These are phyloP conservation scores for Cynodonichthys magdalenae DNA, from an alignment of 2,797 vertebrate species.

Conservation along the genomic window DNA sequence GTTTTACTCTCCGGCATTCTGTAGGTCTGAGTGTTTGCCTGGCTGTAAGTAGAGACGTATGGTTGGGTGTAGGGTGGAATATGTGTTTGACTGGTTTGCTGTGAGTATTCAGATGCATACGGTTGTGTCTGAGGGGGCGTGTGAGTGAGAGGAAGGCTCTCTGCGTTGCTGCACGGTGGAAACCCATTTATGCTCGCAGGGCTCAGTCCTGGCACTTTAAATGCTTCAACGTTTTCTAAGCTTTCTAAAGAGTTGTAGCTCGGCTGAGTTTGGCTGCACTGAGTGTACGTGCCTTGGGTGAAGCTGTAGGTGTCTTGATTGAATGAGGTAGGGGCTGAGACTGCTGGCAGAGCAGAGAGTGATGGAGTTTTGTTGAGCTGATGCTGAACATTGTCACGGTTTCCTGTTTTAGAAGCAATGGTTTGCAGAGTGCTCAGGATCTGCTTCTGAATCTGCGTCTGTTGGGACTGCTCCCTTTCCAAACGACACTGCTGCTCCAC, in stretches of 20 bases:
- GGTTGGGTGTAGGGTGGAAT: conserved; percentile 67
- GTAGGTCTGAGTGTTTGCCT: conserved; percentile 71
- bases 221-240: conserved; percentile 74
- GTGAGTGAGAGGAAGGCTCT: conserved; percentile 63
- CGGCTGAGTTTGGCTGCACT: conserved; percentile 75
- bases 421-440: conserved; percentile 85
- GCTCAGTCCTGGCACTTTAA: conserved; percentile 76
- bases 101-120: conserved; percentile 54
- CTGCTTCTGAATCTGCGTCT: conserved; percentile 88
- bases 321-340: conserved; percentile 65
- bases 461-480: conserved; percentile 85
- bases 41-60: conserved; percentile 58
- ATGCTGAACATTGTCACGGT: conserved; percentile 51
- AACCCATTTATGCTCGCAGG: conserved; percentile 77
- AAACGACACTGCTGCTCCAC: conserved; percentile 83
- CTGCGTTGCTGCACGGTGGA: conserved; percentile 69
- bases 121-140: conserved; percentile 58
- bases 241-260: conserved; percentile 72
- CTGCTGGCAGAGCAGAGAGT: conserved; percentile 47
- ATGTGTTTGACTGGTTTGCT: conserved; percentile 60
- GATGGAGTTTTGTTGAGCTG: conserved; percentile 60
- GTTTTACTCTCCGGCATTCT: conserved; percentile 63
- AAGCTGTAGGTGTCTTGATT: conserved; percentile 69
- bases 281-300: conserved; percentile 67
- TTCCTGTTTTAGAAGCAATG: conserved; percentile 73